A percentile compares a stretch with the other conserved stretches of the same genome.
These are phyloP conservation scores for Phoenoteleia sp. DNA, from an alignment of 2,888 invertebrate species.

Conservation along the genomic window DNA sequence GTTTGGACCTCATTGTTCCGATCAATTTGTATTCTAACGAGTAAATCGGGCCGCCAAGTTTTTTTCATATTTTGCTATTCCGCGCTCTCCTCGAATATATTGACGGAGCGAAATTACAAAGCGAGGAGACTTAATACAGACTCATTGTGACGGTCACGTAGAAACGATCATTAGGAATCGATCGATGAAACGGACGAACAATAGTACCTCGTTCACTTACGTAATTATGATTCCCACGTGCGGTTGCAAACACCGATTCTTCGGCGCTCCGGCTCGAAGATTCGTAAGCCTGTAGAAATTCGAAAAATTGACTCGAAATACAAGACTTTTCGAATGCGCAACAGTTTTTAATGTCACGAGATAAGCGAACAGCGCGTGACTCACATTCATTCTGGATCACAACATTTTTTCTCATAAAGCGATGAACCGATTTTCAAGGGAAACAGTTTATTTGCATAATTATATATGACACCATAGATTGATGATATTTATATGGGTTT, in stretches of 20 bases:
- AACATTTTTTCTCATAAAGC: neutral
- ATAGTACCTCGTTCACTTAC: slow-evolving; percentile 74
- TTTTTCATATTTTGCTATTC: slow-evolving; percentile 60
- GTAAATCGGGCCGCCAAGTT: slow-evolving; percentile 50
- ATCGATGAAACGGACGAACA: slow-evolving; percentile 72
- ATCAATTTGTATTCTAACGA: slow-evolving; percentile 60
- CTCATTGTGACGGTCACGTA: slow-evolving; percentile 77
- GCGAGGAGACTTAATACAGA: slow-evolving; percentile 66
- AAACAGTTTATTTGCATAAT: slow-evolving; percentile 42
- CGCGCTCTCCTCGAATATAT: slow-evolving; percentile 57
- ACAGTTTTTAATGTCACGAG: slow-evolving; percentile 16
- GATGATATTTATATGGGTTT: neutral
- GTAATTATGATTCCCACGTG: slow-evolving; percentile 78
- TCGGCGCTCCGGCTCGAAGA: slow-evolving; percentile 50
- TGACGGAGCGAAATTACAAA: slow-evolving; percentile 75
- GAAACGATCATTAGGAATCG: slow-evolving; percentile 78
- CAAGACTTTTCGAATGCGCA: too few relatives aligned
- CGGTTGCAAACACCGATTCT: slow-evolving; percentile 74
- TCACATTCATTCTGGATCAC: slow-evolving; percentile 2
- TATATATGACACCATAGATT: slow-evolving; percentile 11
- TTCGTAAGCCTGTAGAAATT: slow-evolving; percentile 54
- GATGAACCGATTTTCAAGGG: slow-evolving; percentile 4
- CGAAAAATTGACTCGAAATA: slow-evolving; percentile 36
- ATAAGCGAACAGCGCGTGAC: slow-evolving; percentile 32
- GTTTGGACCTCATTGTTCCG: slow-evolving; percentile 33